Base-by-base conservation (phyloP, 2,113 vertebrate species). In the Odontophorus gujanensis region DNA sequence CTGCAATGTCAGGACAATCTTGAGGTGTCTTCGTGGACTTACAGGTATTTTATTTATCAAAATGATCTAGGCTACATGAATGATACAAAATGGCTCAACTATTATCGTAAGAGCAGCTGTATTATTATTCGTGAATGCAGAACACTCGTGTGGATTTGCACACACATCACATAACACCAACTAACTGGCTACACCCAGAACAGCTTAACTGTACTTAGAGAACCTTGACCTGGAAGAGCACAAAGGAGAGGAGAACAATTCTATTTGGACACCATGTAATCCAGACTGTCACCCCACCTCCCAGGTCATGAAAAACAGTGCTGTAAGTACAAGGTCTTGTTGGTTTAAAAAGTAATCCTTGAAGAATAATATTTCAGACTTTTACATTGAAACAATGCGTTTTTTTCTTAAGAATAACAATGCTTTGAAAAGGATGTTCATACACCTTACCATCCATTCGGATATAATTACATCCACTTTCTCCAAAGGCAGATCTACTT, bases 391-490 rank as follows among this genome's bases (percentile, higher is more conserved):
- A 86, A 12, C 11, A 53, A 9, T 2, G 20, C 4, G 9, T 16
- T 21, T 66, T 15, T 11, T 51, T 26, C 19, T 26, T 26, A 11
- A 67, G 73, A 88, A 50, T 14, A 74, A 74, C 13, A 14, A 9
- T 21, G 12, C 18, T 21, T 66, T 45, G 6, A 36, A 66, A 75
- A 75, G 17, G 81, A 48, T 15, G 83, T n/a, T 43, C 32, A 40
- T 92, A n/a, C 11, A 38, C 13, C 99, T 99, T 96, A 99, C 99
- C 99, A 99, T 99, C 99, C 99, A 99, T 47, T 99, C 99, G 7
- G 99, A 99, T 97, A 99, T 97, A 96, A 99, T 99, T 88, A 99
- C 83, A 93, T 99, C 99, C 92, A 99, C 99, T 96, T 99, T 99
- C 88, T 99, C 98, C 95, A 99, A 92, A 38, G 99, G 99, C 59